A percentile compares a stretch with the other conserved stretches of the same genome.
Conservation (phyloP, 1,140 invertebrate genomes). For the Pseudomyrmex dendroicus region DNA sequence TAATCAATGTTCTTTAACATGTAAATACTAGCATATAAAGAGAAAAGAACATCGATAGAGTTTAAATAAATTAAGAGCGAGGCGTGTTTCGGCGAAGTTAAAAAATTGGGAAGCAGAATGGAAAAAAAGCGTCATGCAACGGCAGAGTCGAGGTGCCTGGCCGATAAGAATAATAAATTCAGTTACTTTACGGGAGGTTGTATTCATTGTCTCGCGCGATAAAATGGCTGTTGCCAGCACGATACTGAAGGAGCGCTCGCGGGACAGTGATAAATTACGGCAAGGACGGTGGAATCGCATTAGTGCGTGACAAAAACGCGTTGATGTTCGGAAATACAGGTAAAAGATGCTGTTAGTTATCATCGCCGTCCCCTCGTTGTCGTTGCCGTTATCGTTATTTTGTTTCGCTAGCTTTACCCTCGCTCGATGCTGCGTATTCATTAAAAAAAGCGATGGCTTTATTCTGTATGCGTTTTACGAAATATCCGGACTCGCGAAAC, state of each 20-base stretch:
- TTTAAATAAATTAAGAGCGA: not conserved
- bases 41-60: not conserved
- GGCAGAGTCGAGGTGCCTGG: not conserved
- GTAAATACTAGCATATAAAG: not conserved
- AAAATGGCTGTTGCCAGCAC: constrained; percentile 45
- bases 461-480: not conserved
- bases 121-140: not conserved
- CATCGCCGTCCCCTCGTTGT: constrained; percentile 22
- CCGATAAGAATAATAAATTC: constrained; percentile 58
- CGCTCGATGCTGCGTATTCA: not conserved
- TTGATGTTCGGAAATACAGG: constrained; percentile 63
- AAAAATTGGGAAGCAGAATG: not conserved
- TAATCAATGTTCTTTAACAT: not conserved
- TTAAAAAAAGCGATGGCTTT: constrained; percentile 13
- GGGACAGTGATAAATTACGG: constrained; percentile 60
- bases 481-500: constrained; percentile 21
- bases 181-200: constrained; percentile 30
- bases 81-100: not conserved
- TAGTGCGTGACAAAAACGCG: constrained; percentile 60
- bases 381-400: constrained; percentile 42
- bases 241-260: constrained; percentile 28
- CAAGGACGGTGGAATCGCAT: constrained; percentile 48
- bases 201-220: constrained; percentile 55
- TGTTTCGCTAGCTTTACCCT: constrained; percentile 15
- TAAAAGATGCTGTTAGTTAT: constrained; percentile 61